A percentile compares a stretch with the other conserved stretches of the same genome.
phyloP scores from a whole-genome alignment of 2,888 invertebrate species.

The Venustoraphidia nigricollis region DNA sequence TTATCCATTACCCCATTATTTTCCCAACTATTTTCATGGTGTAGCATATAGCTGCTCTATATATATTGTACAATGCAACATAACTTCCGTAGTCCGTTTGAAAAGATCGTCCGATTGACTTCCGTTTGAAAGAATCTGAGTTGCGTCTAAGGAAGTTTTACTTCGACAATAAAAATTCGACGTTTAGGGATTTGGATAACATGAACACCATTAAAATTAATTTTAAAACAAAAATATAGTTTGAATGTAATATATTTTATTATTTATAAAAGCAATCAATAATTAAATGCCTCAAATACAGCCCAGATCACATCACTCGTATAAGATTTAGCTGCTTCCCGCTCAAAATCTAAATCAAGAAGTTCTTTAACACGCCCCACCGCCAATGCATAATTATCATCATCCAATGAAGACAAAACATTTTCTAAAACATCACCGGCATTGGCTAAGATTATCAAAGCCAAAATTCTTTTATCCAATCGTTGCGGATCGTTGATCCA shows the following conservation, averaged over 20 bases:
- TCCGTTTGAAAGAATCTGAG: too few species aligned
- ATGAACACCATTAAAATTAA: too few species aligned
- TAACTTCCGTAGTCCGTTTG: too few species aligned
- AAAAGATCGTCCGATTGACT: too few species aligned
- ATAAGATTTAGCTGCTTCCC: slow-evolving; percentile 44
- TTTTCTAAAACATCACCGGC: slow-evolving; percentile 94
- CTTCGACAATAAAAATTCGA: too few species aligned
- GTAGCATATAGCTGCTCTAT: too few species aligned
- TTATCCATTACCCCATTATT: too few species aligned
- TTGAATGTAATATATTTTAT: background rate
- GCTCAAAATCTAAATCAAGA: slow-evolving; percentile 57
- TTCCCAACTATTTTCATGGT: too few species aligned
- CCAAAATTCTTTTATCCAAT: slow-evolving; percentile 79
- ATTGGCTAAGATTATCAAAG: slow-evolving; percentile 80
- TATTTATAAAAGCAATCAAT: slow-evolving; percentile 27
- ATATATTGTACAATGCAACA: too few species aligned
- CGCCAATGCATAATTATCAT: slow-evolving; percentile 88
- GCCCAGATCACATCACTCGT: slow-evolving; percentile 57
- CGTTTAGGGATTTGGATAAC: too few species aligned
- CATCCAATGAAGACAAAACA: slow-evolving; percentile 84
- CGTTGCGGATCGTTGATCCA: slow-evolving; percentile 90
- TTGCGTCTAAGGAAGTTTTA: too few species aligned
- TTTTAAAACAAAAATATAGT: too few species aligned
- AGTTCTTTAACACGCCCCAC: slow-evolving; percentile 85
- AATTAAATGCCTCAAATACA: slow-evolving; percentile 56